These are phyloP conservation scores for Cacatua alba DNA, from an alignment of 2,113 vertebrate genomes.

Conservation along the genomic window DNA sequence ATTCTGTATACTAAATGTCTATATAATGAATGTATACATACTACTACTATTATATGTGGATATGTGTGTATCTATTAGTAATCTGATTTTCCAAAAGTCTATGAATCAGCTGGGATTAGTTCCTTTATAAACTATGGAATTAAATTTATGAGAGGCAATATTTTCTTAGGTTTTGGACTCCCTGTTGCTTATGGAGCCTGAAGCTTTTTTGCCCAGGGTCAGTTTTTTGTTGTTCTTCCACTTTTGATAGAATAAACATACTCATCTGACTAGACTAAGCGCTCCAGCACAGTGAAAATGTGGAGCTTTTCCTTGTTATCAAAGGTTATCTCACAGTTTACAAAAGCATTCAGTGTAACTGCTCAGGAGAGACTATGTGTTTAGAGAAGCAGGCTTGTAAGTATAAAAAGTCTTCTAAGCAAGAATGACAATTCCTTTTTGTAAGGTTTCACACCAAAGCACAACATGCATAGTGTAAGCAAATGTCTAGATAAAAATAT, in stretches of 20 bases:
- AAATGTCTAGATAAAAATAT: not conserved
- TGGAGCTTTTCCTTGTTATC: not conserved
- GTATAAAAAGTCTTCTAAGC: not conserved
- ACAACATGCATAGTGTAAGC: not conserved
- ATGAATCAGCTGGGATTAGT: not conserved
- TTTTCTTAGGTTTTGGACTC: not conserved
- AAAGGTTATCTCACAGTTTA: not conserved
- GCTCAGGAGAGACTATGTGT: not conserved
- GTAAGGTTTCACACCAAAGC: not conserved
- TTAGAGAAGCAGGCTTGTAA: not conserved
- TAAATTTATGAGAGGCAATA: not conserved
- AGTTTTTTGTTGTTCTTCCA: not conserved
- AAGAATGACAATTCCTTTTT: not conserved
- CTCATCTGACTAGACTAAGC: not conserved
- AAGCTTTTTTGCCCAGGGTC: not conserved
- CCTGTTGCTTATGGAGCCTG: not conserved
- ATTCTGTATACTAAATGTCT: not conserved
- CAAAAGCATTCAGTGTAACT: not conserved
- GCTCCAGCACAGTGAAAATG: not conserved
- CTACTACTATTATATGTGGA: not conserved
- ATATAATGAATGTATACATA: not conserved
- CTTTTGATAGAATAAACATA: not conserved
- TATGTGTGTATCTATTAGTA: not conserved
- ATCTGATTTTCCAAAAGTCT: not conserved
- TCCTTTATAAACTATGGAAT: not conserved